Conservation (phyloP, 2,888 invertebrate species). For the Malachius bipustulatus region DNA sequence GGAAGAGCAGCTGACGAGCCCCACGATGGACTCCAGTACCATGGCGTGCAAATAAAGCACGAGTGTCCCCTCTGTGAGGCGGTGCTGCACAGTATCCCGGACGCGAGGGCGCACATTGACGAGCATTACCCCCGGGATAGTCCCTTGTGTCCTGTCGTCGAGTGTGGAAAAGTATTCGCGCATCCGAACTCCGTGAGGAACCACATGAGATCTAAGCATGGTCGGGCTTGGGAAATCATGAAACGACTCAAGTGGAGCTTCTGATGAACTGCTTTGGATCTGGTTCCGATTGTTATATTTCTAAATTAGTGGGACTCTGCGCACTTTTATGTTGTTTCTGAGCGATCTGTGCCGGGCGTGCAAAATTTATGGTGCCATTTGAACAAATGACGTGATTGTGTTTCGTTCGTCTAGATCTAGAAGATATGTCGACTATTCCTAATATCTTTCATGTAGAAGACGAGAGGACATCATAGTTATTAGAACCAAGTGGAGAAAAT, state of each 20-base stretch:
- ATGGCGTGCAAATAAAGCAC: constrained; percentile 35
- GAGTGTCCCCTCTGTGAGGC: constrained; percentile 64
- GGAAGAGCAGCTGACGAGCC: constrained; percentile 17
- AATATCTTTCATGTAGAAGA: too few species aligned
- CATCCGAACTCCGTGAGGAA: constrained; percentile 80
- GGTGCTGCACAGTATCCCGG: constrained; percentile 51
- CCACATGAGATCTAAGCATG: constrained; percentile 77
- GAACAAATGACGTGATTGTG: too few species aligned
- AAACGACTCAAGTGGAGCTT: constrained; percentile 65
- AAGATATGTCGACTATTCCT: too few species aligned
- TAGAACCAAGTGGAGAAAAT: too few species aligned
- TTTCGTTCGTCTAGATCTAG: too few species aligned
- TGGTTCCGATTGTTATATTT: too few species aligned
- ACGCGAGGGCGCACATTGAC: constrained; percentile 63
- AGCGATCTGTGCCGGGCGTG: too few species aligned
- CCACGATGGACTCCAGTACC: constrained; percentile 19
- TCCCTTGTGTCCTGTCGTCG: constrained; percentile 65
- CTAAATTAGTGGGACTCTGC: too few species aligned
- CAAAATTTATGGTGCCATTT: too few species aligned
- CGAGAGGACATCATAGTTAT: too few species aligned
- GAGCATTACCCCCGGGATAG: constrained; percentile 78
- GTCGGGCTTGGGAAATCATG: constrained; percentile 71
- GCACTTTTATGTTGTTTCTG: too few species aligned
- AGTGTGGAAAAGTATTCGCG: constrained; percentile 63
- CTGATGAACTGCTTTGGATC: too few species aligned